phyloP scores from a whole-genome alignment of 2,888 invertebrate species.

The Andrena praecox region DNA sequence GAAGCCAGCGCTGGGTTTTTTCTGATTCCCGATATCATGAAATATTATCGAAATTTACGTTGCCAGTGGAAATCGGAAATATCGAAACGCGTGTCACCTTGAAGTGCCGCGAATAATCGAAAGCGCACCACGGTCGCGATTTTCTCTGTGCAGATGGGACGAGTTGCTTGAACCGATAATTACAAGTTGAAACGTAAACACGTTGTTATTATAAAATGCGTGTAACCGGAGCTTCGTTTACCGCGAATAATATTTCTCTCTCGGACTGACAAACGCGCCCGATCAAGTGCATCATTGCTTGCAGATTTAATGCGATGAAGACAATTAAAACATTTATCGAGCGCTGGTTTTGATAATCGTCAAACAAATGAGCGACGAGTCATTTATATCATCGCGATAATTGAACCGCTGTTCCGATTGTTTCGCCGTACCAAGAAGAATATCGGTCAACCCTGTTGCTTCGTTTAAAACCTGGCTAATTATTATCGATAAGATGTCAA shows the following conservation, averaged over 20 bases:
- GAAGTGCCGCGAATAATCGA: conserved; percentile 12
- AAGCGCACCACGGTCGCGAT: conserved; percentile 18
- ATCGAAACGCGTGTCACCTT: conserved; percentile 14
- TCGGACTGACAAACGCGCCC: conserved; percentile 60
- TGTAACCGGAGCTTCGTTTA: conserved; percentile 49
- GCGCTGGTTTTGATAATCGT: conserved; percentile 66
- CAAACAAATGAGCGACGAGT: conserved; percentile 65
- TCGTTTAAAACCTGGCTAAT: conserved; percentile 8
- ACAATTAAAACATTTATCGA: conserved; percentile 71
- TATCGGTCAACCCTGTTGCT: conserved; percentile 42
- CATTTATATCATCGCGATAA: conserved; percentile 60
- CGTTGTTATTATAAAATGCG: conserved; percentile 59
- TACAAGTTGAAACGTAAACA: conserved; percentile 46
- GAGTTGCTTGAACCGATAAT: conserved; percentile 46
- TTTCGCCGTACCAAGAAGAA: conserved; percentile 38
- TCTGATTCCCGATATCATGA: conserved; percentile 24
- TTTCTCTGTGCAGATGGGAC: conserved; percentile 17
- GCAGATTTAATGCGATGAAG: conserved; percentile 71
- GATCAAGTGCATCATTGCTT: conserved; percentile 69
- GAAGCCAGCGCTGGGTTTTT: background rate
- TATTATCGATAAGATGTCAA: conserved; percentile 21
- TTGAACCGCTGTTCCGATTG: conserved; percentile 52
- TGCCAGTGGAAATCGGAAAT: conserved; percentile 1
- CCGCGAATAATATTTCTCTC: conserved; percentile 70
- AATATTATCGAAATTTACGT: conserved; percentile 33